A percentile compares a stretch with the other conserved stretches of the same genome.
phyloP scores from a whole-genome alignment of 2,113 vertebrate species.

The Myrmecobius fasciatus region DNA sequence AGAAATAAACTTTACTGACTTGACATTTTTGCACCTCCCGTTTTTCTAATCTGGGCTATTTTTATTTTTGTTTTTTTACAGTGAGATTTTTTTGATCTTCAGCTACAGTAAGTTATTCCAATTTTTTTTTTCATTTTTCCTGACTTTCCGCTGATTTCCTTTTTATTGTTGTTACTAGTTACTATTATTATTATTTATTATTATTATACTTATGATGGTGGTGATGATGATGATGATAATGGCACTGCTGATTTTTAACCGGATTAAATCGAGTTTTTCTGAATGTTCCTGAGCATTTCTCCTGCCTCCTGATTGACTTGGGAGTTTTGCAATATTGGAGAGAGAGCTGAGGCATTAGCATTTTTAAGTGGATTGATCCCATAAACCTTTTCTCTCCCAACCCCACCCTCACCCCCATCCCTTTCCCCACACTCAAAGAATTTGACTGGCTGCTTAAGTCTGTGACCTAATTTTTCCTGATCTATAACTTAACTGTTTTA shows the following conservation, averaged over 20 bases:
- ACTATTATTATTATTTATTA: conserved; percentile 78
- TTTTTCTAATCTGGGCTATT: conserved; percentile 87
- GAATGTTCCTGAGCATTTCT: conserved; percentile 82
- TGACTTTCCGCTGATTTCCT: conserved; percentile 87
- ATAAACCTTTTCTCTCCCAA: conserved; percentile 81
- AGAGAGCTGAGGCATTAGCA: conserved; percentile 80
- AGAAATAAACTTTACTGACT: conserved; percentile 82
- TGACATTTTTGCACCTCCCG: conserved; percentile 83
- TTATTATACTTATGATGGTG: conserved; percentile 83
- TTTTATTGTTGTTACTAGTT: conserved; percentile 86
- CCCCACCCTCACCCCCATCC: conserved; percentile 76
- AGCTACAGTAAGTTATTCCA: conserved; percentile 87
- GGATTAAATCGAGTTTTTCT: conserved; percentile 84
- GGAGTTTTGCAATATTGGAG: conserved; percentile 81
- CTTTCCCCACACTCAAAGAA: conserved; percentile 76
- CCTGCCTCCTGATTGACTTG: conserved; percentile 79
- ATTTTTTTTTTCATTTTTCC: conserved; percentile 85
- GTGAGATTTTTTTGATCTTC: conserved; percentile 87
- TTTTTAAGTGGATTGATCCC: conserved; percentile 83
- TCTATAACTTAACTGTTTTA: conserved; percentile 83
- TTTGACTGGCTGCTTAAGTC: conserved; percentile 83
- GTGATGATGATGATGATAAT: conserved; percentile 80
- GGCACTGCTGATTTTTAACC: conserved; percentile 79
- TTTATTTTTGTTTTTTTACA: conserved; percentile 88
- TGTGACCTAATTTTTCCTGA: conserved; percentile 82